Evolutionary conservation across 2,113 vertebrate genomes (phyloP).

Genomic region (Oreocharis arfaki): DNA sequence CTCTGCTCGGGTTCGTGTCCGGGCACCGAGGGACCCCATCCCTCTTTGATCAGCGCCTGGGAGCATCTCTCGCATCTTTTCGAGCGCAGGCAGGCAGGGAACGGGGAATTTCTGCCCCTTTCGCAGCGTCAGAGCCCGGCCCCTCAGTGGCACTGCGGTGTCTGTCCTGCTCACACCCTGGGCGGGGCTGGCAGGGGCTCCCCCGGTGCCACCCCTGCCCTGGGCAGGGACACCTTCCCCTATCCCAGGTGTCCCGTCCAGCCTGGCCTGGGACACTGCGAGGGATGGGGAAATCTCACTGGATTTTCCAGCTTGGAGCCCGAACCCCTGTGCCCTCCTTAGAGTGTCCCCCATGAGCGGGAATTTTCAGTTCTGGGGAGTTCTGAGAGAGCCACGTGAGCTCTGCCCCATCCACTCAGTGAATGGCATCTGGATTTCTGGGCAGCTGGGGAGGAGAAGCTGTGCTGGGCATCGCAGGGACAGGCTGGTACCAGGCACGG

Average conservation of each 20-base stretch:
- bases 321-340: not conserved
- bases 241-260: not conserved
- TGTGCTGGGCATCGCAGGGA: not conserved
- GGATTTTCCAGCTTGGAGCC: not conserved
- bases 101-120: accelerated
- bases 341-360: accelerated
- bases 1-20: not conserved
- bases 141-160: accelerated
- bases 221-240: not conserved
- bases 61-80: not conserved
- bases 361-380: not conserved
- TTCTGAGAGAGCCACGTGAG: accelerated
- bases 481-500: not conserved
- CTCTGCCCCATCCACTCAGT: accelerated
- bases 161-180: not conserved
- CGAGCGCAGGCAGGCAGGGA: not conserved
- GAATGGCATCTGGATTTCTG: accelerated
- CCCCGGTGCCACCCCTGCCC: not conserved
- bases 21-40: not conserved
- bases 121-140: accelerated
- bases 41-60: not conserved
- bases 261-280: not conserved
- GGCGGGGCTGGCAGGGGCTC: too few relatives aligned
- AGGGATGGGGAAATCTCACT: not conserved
- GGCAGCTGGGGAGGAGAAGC: not conserved